phyloP scores from a whole-genome alignment of 2,797 vertebrate species.

The Yasuhikotakia modesta region DNA sequence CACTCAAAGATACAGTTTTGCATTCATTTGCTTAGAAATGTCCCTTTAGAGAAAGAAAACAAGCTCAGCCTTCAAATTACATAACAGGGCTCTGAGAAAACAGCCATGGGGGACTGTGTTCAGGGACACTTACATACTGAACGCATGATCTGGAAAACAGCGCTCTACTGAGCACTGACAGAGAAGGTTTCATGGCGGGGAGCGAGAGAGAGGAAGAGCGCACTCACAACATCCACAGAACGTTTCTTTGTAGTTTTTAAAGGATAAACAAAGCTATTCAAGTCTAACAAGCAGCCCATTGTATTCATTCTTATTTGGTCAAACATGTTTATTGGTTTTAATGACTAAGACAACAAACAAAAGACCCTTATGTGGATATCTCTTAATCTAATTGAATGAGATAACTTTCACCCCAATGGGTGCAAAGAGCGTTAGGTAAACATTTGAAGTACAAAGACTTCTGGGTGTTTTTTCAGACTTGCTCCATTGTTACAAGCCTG shows the following conservation, averaged over 20 bases:
- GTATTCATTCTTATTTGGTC: constrained; percentile 36
- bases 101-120: constrained; percentile 26
- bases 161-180: constrained; percentile 21
- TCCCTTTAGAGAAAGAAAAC: constrained; percentile 38
- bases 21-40: constrained; percentile 6
- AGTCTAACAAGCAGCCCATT: constrained; percentile 22
- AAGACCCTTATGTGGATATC: constrained; percentile 36
- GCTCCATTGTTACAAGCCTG: no score
- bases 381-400: constrained; percentile 2
- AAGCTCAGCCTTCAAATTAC: constrained; percentile 45
- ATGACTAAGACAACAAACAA: constrained; percentile 17
- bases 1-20: constrained; percentile 20
- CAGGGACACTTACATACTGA: constrained; percentile 48
- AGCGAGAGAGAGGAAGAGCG: constrained; percentile 6
- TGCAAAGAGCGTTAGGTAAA: background rate
- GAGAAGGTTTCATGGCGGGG: constrained; percentile 15
- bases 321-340: constrained; percentile 17
- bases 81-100: constrained; percentile 33
- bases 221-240: constrained; percentile 5
- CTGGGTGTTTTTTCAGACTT: background rate
- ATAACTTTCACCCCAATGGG: background rate
- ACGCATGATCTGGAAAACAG: constrained; percentile 47
- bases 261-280: constrained; percentile 4
- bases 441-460: background rate
- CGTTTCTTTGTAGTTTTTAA: constrained; percentile 15